These are phyloP conservation scores for Drosophila willistoni DNA, from an alignment of 1,140 invertebrate genomes.

Conservation along the genomic window DNA sequence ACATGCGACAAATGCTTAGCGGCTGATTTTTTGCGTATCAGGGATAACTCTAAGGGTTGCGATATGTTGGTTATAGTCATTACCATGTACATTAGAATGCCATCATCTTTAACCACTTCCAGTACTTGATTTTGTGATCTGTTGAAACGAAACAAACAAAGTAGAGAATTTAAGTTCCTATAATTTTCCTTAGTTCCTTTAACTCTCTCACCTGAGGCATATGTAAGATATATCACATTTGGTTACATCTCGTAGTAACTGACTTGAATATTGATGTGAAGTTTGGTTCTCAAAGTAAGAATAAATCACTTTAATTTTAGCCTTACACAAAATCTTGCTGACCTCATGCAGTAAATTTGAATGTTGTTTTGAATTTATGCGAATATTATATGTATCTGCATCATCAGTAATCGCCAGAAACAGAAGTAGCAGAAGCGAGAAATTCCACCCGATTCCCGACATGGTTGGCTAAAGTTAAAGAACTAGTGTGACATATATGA, in stretches of 20 bases:
- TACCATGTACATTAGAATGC: constrained; percentile 73
- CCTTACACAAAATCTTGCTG: constrained; percentile 53
- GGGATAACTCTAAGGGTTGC: constrained; percentile 59
- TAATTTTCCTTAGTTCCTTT: not conserved
- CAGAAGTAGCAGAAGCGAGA: constrained; percentile 22
- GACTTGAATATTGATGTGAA: constrained; percentile 61
- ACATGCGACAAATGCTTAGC: constrained; percentile 73
- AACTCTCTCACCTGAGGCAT: constrained; percentile 51
- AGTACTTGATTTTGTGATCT: constrained; percentile 54
- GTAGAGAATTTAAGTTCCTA: not conserved
- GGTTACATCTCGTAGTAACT: constrained; percentile 63
- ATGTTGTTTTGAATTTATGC: constrained; percentile 8
- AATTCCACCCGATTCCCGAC: not conserved
- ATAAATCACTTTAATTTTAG: constrained; percentile 60
- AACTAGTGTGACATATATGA: constrained; percentile 19
- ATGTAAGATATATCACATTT: constrained; percentile 75
- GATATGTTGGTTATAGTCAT: constrained; percentile 70
- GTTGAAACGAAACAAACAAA: not conserved
- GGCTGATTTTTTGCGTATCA: constrained; percentile 69
- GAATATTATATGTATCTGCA: constrained; percentile 1
- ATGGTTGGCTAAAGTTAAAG: constrained; percentile 14
- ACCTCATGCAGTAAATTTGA: constrained; percentile 47
- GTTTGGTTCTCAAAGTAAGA: constrained; percentile 73
- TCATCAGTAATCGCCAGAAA: not conserved
- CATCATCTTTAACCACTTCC: constrained; percentile 71